Evolutionary conservation across 2,888 invertebrate genomes (phyloP).

Genomic region (Pseudococcus viburni): DNA sequence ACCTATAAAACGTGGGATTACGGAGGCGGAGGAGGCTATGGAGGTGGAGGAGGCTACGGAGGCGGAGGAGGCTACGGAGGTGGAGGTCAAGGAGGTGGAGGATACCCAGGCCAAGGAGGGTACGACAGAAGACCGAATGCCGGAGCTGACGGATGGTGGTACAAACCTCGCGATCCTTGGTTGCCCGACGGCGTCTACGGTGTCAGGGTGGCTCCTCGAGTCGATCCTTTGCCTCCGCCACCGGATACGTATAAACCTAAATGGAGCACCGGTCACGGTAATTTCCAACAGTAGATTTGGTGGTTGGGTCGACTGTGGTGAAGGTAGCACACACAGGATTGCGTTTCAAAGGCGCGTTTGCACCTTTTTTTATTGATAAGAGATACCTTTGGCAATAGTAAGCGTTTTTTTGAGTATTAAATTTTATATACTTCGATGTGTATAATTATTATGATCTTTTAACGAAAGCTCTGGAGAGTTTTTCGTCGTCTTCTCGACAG

Average conservation of each 20-base stretch:
- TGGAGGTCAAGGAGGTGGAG: slow-evolving; percentile 50
- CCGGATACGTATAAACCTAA: slow-evolving; percentile 57
- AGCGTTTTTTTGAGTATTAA: not conserved
- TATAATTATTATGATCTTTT: not conserved
- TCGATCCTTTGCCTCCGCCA: slow-evolving; percentile 37
- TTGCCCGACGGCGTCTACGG: slow-evolving; percentile 45
- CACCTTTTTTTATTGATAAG: not conserved
- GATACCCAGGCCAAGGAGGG: slow-evolving; percentile 64
- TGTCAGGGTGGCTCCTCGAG: slow-evolving; percentile 39
- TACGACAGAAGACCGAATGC: slow-evolving; percentile 58
- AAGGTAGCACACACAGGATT: slow-evolving; percentile 52
- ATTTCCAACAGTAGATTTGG: slow-evolving; percentile 58
- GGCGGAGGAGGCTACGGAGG: slow-evolving; percentile 65
- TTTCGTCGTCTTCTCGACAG: not conserved
- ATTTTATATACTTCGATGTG: not conserved
- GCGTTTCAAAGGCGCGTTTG: not conserved
- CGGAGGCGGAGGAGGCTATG: slow-evolving; percentile 61
- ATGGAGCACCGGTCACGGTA: slow-evolving; percentile 66
- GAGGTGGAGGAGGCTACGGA: slow-evolving; percentile 44
- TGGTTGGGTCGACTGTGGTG: slow-evolving; percentile 57
- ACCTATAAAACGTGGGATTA: slow-evolving; percentile 63
- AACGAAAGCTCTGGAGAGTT: not conserved
- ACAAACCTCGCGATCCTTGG: slow-evolving; percentile 30
- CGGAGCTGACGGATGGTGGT: slow-evolving; percentile 48
- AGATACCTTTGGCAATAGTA: not conserved